A percentile compares a stretch with the other conserved stretches of the same genome.
Evolutionary conservation across 35 echinoderm and acorn worm species (phyloP).

Genomic region (Hemicentrotus pulcherrimus): DNA sequence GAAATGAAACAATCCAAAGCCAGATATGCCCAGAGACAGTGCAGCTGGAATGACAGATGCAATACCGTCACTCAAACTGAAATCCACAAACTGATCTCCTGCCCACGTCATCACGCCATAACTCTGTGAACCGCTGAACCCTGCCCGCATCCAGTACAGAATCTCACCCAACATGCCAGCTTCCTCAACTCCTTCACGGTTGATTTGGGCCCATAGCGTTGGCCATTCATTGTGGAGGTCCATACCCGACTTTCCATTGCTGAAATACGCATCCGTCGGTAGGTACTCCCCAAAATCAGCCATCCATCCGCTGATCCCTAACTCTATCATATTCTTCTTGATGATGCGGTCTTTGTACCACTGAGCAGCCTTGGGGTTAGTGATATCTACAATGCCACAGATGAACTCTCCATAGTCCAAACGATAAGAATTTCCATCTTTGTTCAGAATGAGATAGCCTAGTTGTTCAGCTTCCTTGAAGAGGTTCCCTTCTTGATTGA

Average conservation of each 20-base stretch:
- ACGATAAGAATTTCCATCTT: conserved; percentile 76
- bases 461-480: conserved; percentile 73
- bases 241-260: conserved; percentile 68
- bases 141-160: conserved; percentile 96
- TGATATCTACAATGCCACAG: conserved; percentile 92
- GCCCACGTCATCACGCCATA: conserved; percentile 86
- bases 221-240: conserved; percentile 93
- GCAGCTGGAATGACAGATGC: conserved; percentile 93
- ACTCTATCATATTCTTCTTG: conserved; percentile 87
- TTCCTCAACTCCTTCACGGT: conserved; percentile 84
- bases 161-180: conserved; percentile 83
- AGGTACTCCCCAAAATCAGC: conserved; percentile 98
- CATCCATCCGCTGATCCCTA: conserved; percentile 97
- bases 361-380: conserved; percentile 75
- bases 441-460: conserved; percentile 74
- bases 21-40: conserved; percentile 82
- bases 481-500: conserved; percentile 83
- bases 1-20: conserved; percentile 86
- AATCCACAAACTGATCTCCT: conserved; percentile 93
- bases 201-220: conserved; percentile 83
- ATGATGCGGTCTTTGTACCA: conserved; percentile 95
- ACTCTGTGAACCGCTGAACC: conserved; percentile 77
- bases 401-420: conserved; percentile 94
- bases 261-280: conserved; percentile 86
- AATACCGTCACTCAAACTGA: conserved; percentile 82